Conservation (phyloP, 1,140 invertebrate species). For the Scylla paramamosain region DNA sequence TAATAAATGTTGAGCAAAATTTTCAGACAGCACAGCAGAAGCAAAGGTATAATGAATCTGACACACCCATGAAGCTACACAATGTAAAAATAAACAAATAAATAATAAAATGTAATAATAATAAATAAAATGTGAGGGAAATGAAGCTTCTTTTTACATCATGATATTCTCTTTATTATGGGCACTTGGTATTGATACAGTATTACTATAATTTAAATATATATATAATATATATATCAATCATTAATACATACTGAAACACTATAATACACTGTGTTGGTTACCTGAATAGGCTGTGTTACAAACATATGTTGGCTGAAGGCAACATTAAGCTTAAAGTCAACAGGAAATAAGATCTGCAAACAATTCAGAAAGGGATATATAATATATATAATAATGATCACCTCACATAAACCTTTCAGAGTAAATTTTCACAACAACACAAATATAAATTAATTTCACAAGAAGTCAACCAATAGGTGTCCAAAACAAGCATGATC, state of each 20-base stretch:
- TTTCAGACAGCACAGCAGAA: not conserved
- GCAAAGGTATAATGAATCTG: too few relatives aligned
- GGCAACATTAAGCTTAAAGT: not conserved
- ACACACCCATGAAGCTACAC: too few relatives aligned
- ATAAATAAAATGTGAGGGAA: not conserved
- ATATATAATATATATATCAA: slow-evolving; percentile 66
- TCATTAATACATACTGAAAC: slow-evolving; percentile 70
- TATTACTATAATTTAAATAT: slow-evolving; percentile 71
- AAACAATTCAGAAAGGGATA: not conserved
- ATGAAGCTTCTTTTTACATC: not conserved
- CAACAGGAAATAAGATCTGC: slow-evolving; percentile 1
- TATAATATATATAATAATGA: too few relatives aligned
- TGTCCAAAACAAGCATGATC: not conserved
- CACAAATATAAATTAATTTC: not conserved
- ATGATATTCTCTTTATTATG: slow-evolving; percentile 72
- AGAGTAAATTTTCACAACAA: not conserved
- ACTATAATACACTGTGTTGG: slow-evolving; percentile 69
- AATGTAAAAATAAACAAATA: not conserved
- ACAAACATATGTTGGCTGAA: slow-evolving; percentile 59
- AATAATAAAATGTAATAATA: not conserved
- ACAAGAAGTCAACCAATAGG: not conserved
- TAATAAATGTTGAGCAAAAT: not conserved
- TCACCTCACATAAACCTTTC: not conserved
- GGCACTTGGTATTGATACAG: slow-evolving; percentile 74
- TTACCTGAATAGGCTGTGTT: slow-evolving; percentile 67